phyloP scores from a whole-genome alignment of 2,797 vertebrate genomes.

The Smutsia gigantea region DNA sequence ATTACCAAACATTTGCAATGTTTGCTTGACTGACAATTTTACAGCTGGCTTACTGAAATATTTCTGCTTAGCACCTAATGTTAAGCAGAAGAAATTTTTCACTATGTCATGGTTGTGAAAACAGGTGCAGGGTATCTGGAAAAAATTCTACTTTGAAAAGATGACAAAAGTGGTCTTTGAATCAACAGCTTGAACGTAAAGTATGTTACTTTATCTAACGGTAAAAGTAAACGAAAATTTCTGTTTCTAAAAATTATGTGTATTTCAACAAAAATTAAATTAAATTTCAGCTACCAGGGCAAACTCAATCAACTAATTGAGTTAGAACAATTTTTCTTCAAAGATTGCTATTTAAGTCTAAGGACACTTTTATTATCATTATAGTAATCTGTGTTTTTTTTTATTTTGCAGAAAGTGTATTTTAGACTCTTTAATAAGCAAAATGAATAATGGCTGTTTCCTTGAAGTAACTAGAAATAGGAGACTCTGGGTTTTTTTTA shows the following conservation, averaged over 20 bases:
- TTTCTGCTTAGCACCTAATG: constrained; percentile 54
- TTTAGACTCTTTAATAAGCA: not conserved
- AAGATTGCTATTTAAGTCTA: constrained; percentile 18
- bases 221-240: constrained; percentile 44
- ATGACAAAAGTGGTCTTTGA: constrained; percentile 50
- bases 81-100: constrained; percentile 36
- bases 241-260: constrained; percentile 53
- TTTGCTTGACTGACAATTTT: constrained; percentile 54
- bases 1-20: constrained; percentile 52
- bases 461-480: not conserved
- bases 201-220: not conserved
- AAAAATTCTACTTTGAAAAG: constrained; percentile 18
- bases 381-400: not conserved
- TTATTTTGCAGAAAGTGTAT: constrained; percentile 1
- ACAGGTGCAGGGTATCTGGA: constrained; percentile 62
- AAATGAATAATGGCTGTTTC: not conserved
- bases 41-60: constrained; percentile 17
- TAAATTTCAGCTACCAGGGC: not conserved
- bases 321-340: constrained; percentile 12
- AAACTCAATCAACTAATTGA: not conserved
- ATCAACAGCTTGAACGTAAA: constrained; percentile 40
- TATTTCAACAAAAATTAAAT: constrained; percentile 67
- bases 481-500: not conserved
- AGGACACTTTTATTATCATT: constrained; percentile 13
- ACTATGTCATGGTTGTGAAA: constrained; percentile 59